These are phyloP conservation scores for Periophthalmodon schlosseri DNA, from an alignment of 2,113 vertebrate genomes.

Conservation along the genomic window DNA sequence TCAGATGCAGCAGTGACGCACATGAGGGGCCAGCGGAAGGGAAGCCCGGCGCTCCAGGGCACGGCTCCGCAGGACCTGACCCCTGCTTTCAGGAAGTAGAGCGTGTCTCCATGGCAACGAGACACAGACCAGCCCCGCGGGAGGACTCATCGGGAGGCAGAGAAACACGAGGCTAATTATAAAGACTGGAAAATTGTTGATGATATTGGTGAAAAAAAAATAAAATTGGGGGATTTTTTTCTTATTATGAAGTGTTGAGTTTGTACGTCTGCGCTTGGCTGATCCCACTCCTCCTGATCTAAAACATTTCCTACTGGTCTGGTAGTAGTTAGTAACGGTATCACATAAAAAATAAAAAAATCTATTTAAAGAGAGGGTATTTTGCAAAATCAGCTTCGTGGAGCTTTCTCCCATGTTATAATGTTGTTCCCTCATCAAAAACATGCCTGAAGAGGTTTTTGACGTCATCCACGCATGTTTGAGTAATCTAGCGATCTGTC, in stretches of 20 bases:
- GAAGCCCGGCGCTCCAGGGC: slow-evolving; percentile 28
- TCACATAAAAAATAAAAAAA: no score
- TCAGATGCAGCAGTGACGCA: background rate
- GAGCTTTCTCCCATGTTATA: no score
- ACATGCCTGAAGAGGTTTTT: no score
- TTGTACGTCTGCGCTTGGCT: background rate
- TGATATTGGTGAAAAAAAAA: background rate
- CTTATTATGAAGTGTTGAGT: background rate
- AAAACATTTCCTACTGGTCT: background rate
- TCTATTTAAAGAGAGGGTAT: no score
- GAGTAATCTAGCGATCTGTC: no score
- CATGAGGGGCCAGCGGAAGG: slow-evolving; percentile 20
- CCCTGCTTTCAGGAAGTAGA: slow-evolving; percentile 47
- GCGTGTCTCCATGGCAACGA: slow-evolving; percentile 43
- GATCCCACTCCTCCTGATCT: background rate
- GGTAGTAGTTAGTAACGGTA: no score
- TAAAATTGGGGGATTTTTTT: no score
- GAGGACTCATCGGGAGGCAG: background rate
- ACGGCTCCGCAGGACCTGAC: slow-evolving; percentile 47
- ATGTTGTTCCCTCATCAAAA: no score
- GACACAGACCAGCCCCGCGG: slow-evolving; percentile 11
- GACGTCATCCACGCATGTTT: no score
- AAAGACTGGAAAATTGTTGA: background rate
- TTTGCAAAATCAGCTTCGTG: no score
- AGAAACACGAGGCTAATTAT: background rate